Evolutionary conservation across 2,888 invertebrate genomes (phyloP).

Genomic region (Galerucella calmariensis): DNA sequence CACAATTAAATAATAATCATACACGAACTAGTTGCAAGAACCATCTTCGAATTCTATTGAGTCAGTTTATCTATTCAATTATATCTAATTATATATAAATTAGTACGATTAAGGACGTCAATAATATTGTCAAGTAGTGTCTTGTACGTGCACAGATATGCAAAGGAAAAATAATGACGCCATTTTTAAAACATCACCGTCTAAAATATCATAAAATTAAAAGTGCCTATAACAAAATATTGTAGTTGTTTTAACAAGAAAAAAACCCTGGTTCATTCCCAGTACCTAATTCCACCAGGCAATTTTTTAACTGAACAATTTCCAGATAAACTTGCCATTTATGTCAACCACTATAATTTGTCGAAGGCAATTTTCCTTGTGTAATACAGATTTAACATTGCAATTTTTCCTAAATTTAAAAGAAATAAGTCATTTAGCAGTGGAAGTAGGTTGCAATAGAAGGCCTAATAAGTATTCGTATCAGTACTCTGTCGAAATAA

Average conservation of each 20-base stretch:
- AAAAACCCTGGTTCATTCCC: too few species aligned
- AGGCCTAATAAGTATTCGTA: constrained; percentile 35
- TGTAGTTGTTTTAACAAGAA: too few species aligned
- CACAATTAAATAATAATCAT: not conserved
- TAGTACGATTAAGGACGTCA: not conserved
- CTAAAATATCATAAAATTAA: too few species aligned
- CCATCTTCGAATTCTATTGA: not conserved
- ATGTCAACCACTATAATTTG: not conserved
- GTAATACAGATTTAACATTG: constrained; percentile 5
- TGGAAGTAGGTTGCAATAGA: constrained; percentile 26
- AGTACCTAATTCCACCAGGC: too few species aligned
- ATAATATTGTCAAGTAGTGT: not conserved
- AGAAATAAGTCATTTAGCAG: constrained; percentile 19
- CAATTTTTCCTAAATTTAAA: constrained; percentile 19
- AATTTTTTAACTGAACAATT: not conserved
- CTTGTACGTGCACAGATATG: not conserved
- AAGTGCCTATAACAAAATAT: too few species aligned
- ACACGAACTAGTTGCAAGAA: not conserved
- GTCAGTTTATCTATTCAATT: constrained; percentile 1
- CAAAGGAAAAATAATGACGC: too few species aligned
- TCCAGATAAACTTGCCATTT: not conserved
- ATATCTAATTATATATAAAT: not conserved
- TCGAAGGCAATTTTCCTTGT: constrained; percentile 1
- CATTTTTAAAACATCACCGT: too few species aligned
- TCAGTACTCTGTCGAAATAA: constrained; percentile 36